phyloP scores from a whole-genome alignment of 2,888 invertebrate genomes.

The Lasioglossum zephyrum region DNA sequence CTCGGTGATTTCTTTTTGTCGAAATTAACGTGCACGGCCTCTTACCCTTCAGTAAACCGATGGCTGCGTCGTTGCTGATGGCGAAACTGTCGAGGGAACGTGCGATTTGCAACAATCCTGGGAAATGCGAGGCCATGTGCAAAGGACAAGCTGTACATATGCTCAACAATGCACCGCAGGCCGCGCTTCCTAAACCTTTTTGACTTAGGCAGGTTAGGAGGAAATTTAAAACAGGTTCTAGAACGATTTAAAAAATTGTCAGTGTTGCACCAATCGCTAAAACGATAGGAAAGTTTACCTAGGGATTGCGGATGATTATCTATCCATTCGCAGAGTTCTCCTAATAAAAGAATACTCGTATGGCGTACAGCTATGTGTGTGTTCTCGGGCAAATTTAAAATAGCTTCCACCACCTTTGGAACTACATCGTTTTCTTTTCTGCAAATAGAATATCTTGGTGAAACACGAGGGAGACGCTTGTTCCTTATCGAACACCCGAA shows the following conservation, averaged over 20 bases:
- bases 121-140: slow-evolving; percentile 91
- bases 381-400: slow-evolving; percentile 92
- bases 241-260: slow-evolving; percentile 53
- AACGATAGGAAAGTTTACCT: slow-evolving; percentile 81
- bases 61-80: slow-evolving; percentile 90
- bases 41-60: slow-evolving; percentile 90
- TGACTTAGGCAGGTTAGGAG: slow-evolving; percentile 90
- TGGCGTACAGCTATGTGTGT: slow-evolving; percentile 94
- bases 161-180: slow-evolving; percentile 93
- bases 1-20: neutral
- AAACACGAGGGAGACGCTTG: neutral
- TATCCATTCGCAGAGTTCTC: slow-evolving; percentile 98
- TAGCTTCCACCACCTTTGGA: slow-evolving; percentile 96
- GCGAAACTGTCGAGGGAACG: slow-evolving; percentile 89
- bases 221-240: slow-evolving; percentile 92
- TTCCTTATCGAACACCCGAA: neutral
- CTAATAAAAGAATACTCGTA: slow-evolving; percentile 94
- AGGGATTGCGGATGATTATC: slow-evolving; percentile 93
- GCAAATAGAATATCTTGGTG: slow-evolving; percentile 68
- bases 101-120: slow-evolving; percentile 90
- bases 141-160: slow-evolving; percentile 93
- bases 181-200: slow-evolving; percentile 90
- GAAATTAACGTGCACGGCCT: neutral
- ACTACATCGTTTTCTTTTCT: slow-evolving; percentile 96
- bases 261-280: neutral